Percentiles rank a stretch among this genome's conserved stretches.
Evolutionary conservation across 2,797 vertebrate genomes (phyloP).

Genomic region (Acanthurus leucopareius): DNA sequence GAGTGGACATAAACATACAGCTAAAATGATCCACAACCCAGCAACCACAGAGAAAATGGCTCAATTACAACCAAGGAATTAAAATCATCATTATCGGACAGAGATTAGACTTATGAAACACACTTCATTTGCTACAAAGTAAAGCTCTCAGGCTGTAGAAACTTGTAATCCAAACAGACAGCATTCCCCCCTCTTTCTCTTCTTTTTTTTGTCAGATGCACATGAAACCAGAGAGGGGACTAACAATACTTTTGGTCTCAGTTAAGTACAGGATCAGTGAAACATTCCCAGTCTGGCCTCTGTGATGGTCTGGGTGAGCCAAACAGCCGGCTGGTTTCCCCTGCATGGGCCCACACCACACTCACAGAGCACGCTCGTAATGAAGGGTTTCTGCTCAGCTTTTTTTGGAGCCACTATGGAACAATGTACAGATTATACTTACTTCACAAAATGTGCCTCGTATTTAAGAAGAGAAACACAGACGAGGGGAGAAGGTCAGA

Average conservation of each 20-base stretch:
- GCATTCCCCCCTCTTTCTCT: slow-evolving; percentile 23
- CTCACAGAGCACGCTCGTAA: slow-evolving; percentile 61
- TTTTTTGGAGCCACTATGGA: slow-evolving; percentile 60
- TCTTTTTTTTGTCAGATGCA: slow-evolving; percentile 44
- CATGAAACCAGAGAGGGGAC: slow-evolving; percentile 70
- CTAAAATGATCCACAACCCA: slow-evolving; percentile 28
- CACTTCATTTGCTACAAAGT: slow-evolving; percentile 18
- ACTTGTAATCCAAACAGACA: slow-evolving; percentile 17
- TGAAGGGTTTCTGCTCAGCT: slow-evolving; percentile 63
- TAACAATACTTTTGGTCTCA: slow-evolving; percentile 83
- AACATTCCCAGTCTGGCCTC: slow-evolving; percentile 56
- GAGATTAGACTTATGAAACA: slow-evolving; percentile 26
- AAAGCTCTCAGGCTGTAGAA: slow-evolving; percentile 10
- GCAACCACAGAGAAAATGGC: slow-evolving; percentile 4
- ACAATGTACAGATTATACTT: slow-evolving; percentile 63
- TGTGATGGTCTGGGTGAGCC: slow-evolving; percentile 70
- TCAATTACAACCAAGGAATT: not conserved
- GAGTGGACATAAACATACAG: slow-evolving; percentile 1
- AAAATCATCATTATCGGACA: slow-evolving; percentile 16
- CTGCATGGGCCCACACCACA: slow-evolving; percentile 57
- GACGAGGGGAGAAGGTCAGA: not conserved
- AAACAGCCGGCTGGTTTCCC: slow-evolving; percentile 61
- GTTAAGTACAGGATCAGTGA: slow-evolving; percentile 76
- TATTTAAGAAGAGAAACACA: not conserved
- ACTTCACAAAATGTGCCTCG: slow-evolving; percentile 46